Conservation (phyloP, 23 tunicate genomes). For the Aplidium turbinatum region DNA sequence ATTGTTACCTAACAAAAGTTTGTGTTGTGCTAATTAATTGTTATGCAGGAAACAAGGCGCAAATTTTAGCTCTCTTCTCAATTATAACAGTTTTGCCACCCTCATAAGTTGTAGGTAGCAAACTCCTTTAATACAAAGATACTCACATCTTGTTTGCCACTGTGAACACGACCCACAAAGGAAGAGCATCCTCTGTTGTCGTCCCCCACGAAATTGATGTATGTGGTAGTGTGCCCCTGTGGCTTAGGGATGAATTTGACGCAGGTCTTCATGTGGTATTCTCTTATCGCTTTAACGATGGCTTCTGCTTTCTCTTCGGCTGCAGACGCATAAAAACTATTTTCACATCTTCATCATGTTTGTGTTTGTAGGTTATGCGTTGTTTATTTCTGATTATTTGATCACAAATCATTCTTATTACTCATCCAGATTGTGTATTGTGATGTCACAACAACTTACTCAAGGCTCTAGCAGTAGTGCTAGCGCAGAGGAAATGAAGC, state of each 20-base stretch:
- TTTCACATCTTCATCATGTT: neutral
- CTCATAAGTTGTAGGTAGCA: too few relatives aligned
- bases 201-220: conserved; percentile 23
- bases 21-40: too few relatives aligned
- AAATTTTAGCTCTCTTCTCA: too few relatives aligned
- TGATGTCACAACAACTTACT: too few relatives aligned
- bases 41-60: too few relatives aligned
- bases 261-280: conserved; percentile 42
- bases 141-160: conserved; percentile 36
- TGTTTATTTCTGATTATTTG: neutral
- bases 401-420: too few relatives aligned
- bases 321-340: neutral
- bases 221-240: conserved; percentile 28
- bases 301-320: neutral
- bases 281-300: conserved; percentile 14
- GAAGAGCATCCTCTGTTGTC: conserved; percentile 47
- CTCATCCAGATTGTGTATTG: too few relatives aligned
- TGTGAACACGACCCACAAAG: conserved; percentile 34
- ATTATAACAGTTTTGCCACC: too few relatives aligned
- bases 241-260: conserved; percentile 29
- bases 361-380: too few relatives aligned
- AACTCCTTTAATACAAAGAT: too few relatives aligned
- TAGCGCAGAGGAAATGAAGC: too few relatives aligned
- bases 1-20: conserved; percentile 46
- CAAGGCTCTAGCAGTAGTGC: too few relatives aligned